Evolutionary conservation across 2,113 vertebrate genomes (phyloP).

Genomic region (Corythornis madagascariensis): DNA sequence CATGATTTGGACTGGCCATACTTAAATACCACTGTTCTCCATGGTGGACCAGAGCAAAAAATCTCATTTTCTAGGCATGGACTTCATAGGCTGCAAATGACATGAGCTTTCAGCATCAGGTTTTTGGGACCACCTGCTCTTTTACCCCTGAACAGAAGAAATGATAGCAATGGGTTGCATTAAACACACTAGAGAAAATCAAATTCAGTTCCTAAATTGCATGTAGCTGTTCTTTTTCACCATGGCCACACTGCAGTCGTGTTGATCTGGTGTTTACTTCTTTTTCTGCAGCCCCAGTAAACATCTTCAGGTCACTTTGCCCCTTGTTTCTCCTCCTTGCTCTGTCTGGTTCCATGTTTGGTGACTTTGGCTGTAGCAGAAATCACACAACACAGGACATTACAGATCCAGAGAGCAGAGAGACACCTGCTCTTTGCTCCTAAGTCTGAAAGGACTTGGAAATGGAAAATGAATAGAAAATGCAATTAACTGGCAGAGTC

Average conservation of each 20-base stretch:
- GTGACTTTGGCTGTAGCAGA: neutral
- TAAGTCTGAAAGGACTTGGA: neutral
- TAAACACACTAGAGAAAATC: neutral
- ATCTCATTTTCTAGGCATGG: neutral
- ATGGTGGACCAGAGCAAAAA: neutral
- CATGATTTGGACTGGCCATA: fast-evolving
- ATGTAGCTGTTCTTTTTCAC: neutral
- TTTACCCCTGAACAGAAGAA: neutral
- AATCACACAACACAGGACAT: neutral
- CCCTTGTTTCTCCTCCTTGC: neutral
- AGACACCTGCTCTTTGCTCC: neutral
- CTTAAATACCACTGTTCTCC: neutral
- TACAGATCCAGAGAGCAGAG: neutral
- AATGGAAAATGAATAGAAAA: neutral
- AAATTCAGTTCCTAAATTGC: neutral
- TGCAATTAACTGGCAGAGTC: neutral
- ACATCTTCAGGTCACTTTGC: neutral
- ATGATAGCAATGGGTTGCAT: neutral
- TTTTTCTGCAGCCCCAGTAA: neutral
- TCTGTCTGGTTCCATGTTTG: neutral
- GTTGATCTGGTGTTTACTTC: neutral
- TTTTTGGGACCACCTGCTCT: neutral
- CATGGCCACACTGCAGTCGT: neutral
- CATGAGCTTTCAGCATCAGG: neutral
- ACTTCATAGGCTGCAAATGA: neutral